These are phyloP conservation scores for Chlorodrepanis virens DNA, from an alignment of 2,113 vertebrate species.

Conservation along the genomic window DNA sequence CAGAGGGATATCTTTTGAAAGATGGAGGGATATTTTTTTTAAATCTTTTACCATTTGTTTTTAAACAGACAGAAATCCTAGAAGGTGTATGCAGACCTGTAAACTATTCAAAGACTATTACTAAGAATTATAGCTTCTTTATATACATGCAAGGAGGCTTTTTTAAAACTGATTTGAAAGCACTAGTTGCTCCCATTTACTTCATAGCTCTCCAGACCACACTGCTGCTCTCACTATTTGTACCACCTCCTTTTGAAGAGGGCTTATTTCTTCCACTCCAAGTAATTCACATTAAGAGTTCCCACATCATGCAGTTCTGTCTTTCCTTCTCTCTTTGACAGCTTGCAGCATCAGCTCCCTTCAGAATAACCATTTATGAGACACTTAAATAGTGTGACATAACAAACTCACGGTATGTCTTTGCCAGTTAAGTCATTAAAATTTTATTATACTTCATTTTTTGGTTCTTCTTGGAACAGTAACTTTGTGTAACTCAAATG, in stretches of 20 bases:
- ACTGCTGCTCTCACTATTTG: neutral
- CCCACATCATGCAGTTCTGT: neutral
- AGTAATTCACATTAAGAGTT: neutral
- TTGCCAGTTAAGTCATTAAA: neutral
- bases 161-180: neutral
- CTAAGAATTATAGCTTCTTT: neutral
- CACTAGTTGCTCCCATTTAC: neutral
- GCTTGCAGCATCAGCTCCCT: neutral
- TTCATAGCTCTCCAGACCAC: neutral
- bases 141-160: neutral
- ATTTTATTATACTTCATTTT: neutral
- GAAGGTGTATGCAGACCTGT: neutral
- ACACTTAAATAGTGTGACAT: neutral
- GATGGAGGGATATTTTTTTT: neutral
- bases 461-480: neutral
- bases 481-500: neutral
- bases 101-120: neutral
- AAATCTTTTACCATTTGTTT: neutral
- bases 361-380: neutral
- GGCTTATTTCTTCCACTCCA: neutral
- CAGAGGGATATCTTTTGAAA: neutral
- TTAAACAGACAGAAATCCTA: neutral
- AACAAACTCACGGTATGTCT: neutral
- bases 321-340: neutral
- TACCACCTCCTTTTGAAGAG: neutral